Percentiles rank a stretch among this genome's conserved stretches.
phyloP scores from a whole-genome alignment of 2,797 vertebrate genomes.

The Labroides dimidiatus region DNA sequence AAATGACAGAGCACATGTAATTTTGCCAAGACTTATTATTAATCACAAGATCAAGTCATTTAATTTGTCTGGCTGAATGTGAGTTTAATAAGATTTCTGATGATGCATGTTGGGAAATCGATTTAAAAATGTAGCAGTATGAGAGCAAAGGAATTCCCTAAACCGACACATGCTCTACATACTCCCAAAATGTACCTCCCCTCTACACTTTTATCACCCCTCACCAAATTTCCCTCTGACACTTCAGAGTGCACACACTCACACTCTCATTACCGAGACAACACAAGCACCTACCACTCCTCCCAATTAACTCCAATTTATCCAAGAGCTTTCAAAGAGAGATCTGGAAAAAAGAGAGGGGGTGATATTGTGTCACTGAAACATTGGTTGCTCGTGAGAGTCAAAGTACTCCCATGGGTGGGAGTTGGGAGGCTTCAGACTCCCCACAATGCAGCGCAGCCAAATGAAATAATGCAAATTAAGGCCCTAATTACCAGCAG shows the following conservation, averaged over 20 bases:
- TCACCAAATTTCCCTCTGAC: slow-evolving; percentile 14
- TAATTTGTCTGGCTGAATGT: slow-evolving; percentile 50
- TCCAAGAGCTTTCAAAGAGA: slow-evolving; percentile 65
- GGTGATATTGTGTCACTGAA: slow-evolving; percentile 73
- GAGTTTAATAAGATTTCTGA: slow-evolving; percentile 18
- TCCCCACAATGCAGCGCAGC: slow-evolving; percentile 62
- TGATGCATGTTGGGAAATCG: slow-evolving; percentile 27
- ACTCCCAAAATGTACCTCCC: background rate
- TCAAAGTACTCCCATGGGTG: slow-evolving; percentile 84
- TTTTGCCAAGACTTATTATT: slow-evolving; percentile 47
- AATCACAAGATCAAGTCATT: slow-evolving; percentile 51
- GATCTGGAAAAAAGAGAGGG: slow-evolving; percentile 61
- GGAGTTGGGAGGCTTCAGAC: slow-evolving; percentile 74
- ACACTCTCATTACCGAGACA: slow-evolving; percentile 31
- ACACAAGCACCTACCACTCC: slow-evolving; percentile 59
- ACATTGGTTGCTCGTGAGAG: slow-evolving; percentile 80
- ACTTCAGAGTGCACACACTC: slow-evolving; percentile 20
- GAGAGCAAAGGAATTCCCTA: background rate
- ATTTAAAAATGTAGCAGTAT: background rate
- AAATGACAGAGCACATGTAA: slow-evolving; percentile 53
- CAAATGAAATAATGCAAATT: slow-evolving; percentile 91
- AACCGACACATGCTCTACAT: background rate
- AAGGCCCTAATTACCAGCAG: slow-evolving; percentile 89
- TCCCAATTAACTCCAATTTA: slow-evolving; percentile 77
- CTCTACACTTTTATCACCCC: slow-evolving; percentile 1